Evolutionary conservation across 2,797 vertebrate species (phyloP).

Genomic region (Sebastolobus altivelis): DNA sequence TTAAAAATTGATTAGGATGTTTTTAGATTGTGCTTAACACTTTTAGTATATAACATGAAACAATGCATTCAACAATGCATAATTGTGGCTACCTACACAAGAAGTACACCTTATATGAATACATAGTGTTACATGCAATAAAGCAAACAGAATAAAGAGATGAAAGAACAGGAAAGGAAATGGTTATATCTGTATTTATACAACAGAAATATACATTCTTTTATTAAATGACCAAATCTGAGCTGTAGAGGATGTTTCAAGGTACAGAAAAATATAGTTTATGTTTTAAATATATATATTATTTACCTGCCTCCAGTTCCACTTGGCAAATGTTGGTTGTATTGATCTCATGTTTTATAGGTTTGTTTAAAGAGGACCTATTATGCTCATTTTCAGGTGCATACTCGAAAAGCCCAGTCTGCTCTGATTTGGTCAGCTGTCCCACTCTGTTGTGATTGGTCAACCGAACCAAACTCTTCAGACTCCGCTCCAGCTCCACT

Average conservation of each 20-base stretch:
- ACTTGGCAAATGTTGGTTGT: background rate
- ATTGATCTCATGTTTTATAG: background rate
- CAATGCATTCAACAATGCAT: background rate
- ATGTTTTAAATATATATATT: background rate
- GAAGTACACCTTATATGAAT: background rate
- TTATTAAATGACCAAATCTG: background rate
- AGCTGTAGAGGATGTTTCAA: slow-evolving; percentile 3
- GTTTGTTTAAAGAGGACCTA: background rate
- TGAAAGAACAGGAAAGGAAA: slow-evolving; percentile 10
- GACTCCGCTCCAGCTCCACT: too few relatives aligned
- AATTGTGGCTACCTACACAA: slow-evolving; percentile 15
- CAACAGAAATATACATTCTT: slow-evolving; percentile 26
- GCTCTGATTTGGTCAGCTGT: too few relatives aligned
- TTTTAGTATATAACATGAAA: background rate
- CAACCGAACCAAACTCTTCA: too few relatives aligned
- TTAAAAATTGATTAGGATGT: background rate
- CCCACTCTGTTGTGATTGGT: too few relatives aligned
- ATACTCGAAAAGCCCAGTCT: too few relatives aligned
- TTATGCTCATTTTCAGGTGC: too few relatives aligned
- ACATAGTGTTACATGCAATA: slow-evolving; percentile 10
- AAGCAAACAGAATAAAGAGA: background rate
- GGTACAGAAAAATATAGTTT: background rate
- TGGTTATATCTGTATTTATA: slow-evolving; percentile 17
- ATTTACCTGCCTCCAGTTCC: background rate
- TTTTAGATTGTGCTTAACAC: slow-evolving; percentile 6